Percentiles rank a stretch among this genome's conserved stretches.
Evolutionary conservation across 1,140 invertebrate genomes (phyloP).

Genomic region (Drosophila murphyi): DNA sequence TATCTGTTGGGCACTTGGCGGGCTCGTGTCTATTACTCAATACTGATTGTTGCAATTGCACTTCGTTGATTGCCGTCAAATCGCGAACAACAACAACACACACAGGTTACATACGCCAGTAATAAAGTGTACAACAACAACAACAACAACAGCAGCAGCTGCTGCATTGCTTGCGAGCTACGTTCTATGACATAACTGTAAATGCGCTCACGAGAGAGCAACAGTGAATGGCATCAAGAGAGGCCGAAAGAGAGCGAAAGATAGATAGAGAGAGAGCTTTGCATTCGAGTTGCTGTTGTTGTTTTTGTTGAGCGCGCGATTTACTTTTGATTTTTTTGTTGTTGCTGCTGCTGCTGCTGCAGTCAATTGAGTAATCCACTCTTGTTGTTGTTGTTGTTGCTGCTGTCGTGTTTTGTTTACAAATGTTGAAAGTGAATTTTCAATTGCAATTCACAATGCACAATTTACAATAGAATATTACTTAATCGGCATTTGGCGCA

Average conservation of each 20-base stretch:
- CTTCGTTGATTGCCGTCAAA: slow-evolving; percentile 59
- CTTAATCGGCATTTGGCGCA: slow-evolving; percentile 68
- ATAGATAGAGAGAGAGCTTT: background rate
- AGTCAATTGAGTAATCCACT: slow-evolving; percentile 73
- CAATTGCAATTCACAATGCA: slow-evolving; percentile 71
- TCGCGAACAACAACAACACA: slow-evolving; percentile 5
- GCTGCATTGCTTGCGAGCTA: slow-evolving; percentile 46
- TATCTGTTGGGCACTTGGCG: slow-evolving; percentile 16
- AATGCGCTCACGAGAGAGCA: slow-evolving; percentile 63
- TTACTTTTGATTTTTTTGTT: slow-evolving; percentile 73
- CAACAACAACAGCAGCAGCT: slow-evolving; percentile 20
- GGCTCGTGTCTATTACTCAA: slow-evolving; percentile 51
- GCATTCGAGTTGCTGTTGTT: background rate
- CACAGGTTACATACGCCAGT: slow-evolving; percentile 40
- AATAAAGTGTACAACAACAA: slow-evolving; percentile 61
- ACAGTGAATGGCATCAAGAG: slow-evolving; percentile 41
- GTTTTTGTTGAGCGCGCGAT: slow-evolving; percentile 61
- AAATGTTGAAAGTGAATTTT: slow-evolving; percentile 79
- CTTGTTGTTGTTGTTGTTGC: slow-evolving; percentile 39
- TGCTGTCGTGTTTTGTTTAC: slow-evolving; percentile 50
- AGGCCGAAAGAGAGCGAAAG: background rate
- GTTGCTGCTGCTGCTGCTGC: slow-evolving; percentile 23
- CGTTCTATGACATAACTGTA: slow-evolving; percentile 82
- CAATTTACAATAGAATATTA: slow-evolving; percentile 81
- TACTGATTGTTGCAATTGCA: slow-evolving; percentile 48